These are phyloP conservation scores for Ceratina australensis DNA, from an alignment of 1,140 invertebrate genomes.

Conservation along the genomic window DNA sequence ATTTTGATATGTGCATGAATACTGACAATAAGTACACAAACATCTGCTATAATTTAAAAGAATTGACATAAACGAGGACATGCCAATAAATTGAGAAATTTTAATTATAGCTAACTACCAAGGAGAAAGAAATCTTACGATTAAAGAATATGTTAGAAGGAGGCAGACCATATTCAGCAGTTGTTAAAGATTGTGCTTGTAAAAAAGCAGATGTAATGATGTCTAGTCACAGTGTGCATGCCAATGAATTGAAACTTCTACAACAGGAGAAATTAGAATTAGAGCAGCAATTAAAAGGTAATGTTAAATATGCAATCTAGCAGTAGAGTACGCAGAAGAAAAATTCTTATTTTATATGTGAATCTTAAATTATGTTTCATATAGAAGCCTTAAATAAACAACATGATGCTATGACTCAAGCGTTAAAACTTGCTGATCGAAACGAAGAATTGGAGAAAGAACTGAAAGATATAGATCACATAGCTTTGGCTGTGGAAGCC, in stretches of 20 bases:
- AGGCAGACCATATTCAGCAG: constrained; percentile 80
- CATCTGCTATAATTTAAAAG: constrained; percentile 15
- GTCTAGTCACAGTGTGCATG: constrained; percentile 59
- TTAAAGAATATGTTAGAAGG: constrained; percentile 83
- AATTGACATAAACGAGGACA: neutral
- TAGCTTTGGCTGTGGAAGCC: too few relatives aligned
- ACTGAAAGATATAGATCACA: too few relatives aligned
- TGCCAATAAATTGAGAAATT: constrained; percentile 3
- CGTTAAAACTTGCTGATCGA: constrained; percentile 84
- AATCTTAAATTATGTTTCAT: too few relatives aligned
- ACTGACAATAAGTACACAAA: neutral
- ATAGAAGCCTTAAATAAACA: constrained; percentile 83
- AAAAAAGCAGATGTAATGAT: constrained; percentile 73
- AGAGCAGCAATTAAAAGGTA: constrained; percentile 82
- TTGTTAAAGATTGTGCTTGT: too few relatives aligned
- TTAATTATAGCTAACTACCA: constrained; percentile 66
- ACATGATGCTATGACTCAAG: constrained; percentile 86
- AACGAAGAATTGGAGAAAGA: constrained; percentile 84
- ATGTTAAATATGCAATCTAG: too few relatives aligned
- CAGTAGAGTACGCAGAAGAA: too few relatives aligned
- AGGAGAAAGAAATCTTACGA: constrained; percentile 83
- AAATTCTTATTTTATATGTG: too few relatives aligned
- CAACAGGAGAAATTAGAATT: constrained; percentile 80
- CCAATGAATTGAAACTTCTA: constrained; percentile 79
- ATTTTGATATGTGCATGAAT: constrained; percentile 1